These are phyloP conservation scores for Saturnia japonica DNA, from an alignment of 2,888 invertebrate genomes.

Conservation along the genomic window DNA sequence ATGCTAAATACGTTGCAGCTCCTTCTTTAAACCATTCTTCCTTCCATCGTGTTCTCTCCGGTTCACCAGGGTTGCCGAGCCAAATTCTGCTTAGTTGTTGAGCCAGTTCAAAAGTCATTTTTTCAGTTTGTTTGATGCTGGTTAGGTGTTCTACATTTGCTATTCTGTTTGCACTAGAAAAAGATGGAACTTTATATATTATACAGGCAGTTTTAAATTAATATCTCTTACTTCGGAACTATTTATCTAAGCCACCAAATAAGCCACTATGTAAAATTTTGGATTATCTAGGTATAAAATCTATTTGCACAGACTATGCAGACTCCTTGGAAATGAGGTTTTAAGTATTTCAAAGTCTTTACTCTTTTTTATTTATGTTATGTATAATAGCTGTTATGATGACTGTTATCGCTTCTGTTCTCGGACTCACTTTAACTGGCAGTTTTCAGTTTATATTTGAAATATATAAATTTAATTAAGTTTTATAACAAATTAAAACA, in stretches of 20 bases:
- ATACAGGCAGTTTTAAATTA: background rate
- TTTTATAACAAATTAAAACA: background rate
- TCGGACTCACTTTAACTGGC: background rate
- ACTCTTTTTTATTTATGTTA: too few relatives aligned
- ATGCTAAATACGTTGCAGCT: conserved; percentile 69
- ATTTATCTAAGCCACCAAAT: too few relatives aligned
- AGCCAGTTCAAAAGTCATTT: conserved; percentile 63
- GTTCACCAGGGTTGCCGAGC: conserved; percentile 72
- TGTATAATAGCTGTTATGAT: too few relatives aligned
- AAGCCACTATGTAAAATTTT: too few relatives aligned
- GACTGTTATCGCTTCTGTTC: background rate
- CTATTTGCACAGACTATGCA: too few relatives aligned
- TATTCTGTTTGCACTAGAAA: conserved; percentile 57
- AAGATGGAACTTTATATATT: background rate
- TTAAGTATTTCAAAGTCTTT: too few relatives aligned
- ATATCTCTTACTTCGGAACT: too few relatives aligned
- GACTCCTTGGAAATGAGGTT: too few relatives aligned
- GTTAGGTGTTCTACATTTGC: conserved; percentile 51
- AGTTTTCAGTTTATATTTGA: background rate
- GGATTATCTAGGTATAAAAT: too few relatives aligned
- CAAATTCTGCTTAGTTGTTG: conserved; percentile 70
- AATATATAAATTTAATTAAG: background rate
- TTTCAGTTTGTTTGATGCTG: conserved; percentile 62
- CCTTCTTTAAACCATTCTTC: conserved; percentile 78
- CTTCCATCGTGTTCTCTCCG: conserved; percentile 61